phyloP scores from a whole-genome alignment of 2,797 vertebrate genomes.

The Falco cherrug region DNA sequence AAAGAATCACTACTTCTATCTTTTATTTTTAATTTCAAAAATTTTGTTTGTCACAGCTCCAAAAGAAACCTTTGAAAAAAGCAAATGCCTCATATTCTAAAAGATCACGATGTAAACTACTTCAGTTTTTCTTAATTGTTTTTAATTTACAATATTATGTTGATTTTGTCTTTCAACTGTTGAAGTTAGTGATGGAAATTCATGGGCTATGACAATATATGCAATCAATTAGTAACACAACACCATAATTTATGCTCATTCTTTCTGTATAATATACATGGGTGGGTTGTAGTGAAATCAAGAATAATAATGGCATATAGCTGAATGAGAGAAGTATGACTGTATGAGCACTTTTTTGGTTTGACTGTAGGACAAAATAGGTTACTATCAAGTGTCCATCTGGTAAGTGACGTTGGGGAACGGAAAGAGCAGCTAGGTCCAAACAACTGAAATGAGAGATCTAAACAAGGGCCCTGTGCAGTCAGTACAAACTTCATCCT shows the following conservation, averaged over 20 bases:
- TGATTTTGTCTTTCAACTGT: background rate
- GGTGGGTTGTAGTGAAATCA: background rate
- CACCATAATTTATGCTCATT: background rate
- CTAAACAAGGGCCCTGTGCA: background rate
- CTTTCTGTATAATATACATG: background rate
- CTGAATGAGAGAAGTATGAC: background rate
- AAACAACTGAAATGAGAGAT: background rate
- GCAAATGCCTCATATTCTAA: background rate
- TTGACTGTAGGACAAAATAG: background rate
- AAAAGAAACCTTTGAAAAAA: background rate
- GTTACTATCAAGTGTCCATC: background rate
- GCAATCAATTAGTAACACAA: background rate
- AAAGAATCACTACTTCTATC: background rate
- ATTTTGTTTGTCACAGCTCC: background rate
- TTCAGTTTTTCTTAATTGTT: background rate
- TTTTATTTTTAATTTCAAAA: background rate
- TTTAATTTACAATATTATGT: background rate
- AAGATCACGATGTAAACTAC: background rate
- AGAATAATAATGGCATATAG: background rate
- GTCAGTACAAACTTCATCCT: background rate
- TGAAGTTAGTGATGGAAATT: background rate
- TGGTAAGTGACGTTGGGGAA: background rate
- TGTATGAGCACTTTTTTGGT: background rate
- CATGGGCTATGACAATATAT: background rate
- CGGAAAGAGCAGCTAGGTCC: background rate